These are phyloP conservation scores for Elmis aenea DNA, from an alignment of 2,888 invertebrate genomes.

Conservation along the genomic window DNA sequence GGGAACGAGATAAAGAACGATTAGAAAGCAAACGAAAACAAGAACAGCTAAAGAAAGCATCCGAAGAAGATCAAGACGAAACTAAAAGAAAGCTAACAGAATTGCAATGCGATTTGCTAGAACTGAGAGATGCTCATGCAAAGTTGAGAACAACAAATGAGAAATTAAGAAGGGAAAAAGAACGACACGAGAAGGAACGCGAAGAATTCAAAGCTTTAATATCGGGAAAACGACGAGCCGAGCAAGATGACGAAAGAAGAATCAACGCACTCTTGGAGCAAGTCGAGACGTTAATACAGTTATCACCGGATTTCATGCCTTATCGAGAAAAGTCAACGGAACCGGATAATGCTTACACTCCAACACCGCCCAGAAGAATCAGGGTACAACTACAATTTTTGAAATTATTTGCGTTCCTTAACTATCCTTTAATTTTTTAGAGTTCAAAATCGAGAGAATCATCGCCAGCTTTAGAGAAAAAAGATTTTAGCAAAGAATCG, in stretches of 20 bases:
- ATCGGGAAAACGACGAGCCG: constrained; percentile 47
- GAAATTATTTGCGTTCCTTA: no score
- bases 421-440: no score
- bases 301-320: constrained; percentile 65
- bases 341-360: constrained; percentile 54
- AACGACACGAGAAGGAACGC: constrained; percentile 76
- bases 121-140: constrained; percentile 86
- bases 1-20: constrained; percentile 84
- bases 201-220: constrained; percentile 53
- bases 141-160: constrained; percentile 88
- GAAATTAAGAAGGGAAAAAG: constrained; percentile 81
- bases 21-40: constrained; percentile 79
- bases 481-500: constrained; percentile 51
- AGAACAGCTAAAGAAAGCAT: constrained; percentile 77
- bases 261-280: constrained; percentile 70
- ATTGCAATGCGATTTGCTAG: constrained; percentile 81
- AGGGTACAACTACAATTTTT: no score
- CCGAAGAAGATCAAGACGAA: constrained; percentile 86
- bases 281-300: constrained; percentile 67
- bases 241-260: constrained; percentile 67
- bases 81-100: constrained; percentile 77
- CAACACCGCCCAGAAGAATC: constrained; percentile 65
- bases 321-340: constrained; percentile 42
- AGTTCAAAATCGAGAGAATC: constrained; percentile 67
- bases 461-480: constrained; percentile 56